Conservation (phyloP, 2,888 invertebrate species). For the Dryococelus australis region DNA sequence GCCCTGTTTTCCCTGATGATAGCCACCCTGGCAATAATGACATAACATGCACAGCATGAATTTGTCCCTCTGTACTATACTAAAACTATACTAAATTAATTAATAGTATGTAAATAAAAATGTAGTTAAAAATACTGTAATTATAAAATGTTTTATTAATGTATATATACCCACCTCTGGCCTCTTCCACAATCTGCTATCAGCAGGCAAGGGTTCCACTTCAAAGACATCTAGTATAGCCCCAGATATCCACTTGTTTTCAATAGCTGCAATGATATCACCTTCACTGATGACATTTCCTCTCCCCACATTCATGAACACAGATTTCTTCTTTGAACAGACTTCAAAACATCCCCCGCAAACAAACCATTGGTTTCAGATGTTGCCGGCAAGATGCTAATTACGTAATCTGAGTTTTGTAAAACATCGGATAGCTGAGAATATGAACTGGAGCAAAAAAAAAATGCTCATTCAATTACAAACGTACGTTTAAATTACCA, state of each 20-base stretch:
- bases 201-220: slow-evolving; percentile 61
- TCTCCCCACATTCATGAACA: slow-evolving; percentile 68
- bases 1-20: too few species aligned
- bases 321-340: slow-evolving; percentile 59
- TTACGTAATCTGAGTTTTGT: slow-evolving; percentile 62
- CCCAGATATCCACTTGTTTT: slow-evolving; percentile 62
- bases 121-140: too few species aligned
- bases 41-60: too few species aligned
- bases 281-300: slow-evolving; percentile 64
- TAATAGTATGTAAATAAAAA: too few species aligned
- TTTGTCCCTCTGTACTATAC: too few species aligned
- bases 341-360: slow-evolving; percentile 59
- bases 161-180: slow-evolving; percentile 57
- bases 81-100: too few species aligned
- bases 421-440: slow-evolving; percentile 56
- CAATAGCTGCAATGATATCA: slow-evolving; percentile 62
- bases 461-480: background rate
- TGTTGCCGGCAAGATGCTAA: slow-evolving; percentile 64
- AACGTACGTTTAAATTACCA: too few species aligned
- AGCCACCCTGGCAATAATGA: too few species aligned
- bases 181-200: slow-evolving; percentile 62
- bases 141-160: too few species aligned
- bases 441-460: slow-evolving; percentile 40
- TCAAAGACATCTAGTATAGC: slow-evolving; percentile 67
- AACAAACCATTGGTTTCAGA: slow-evolving; percentile 60